phyloP scores from a whole-genome alignment of 2,113 vertebrate genomes.

The Mirza zaza region DNA sequence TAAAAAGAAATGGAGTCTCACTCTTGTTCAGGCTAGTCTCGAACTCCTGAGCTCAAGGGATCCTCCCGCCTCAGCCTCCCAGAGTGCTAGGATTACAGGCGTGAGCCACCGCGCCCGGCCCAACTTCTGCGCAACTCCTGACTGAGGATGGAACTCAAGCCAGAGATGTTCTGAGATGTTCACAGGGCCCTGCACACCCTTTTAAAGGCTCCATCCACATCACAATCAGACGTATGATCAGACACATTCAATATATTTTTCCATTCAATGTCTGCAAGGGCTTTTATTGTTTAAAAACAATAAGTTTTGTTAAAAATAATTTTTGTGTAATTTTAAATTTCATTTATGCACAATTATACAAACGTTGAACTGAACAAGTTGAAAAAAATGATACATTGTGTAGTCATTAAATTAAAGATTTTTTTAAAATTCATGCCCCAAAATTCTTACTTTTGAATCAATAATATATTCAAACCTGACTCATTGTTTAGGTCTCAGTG shows the following conservation, averaged over 20 bases:
- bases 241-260: background rate
- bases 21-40: too few species aligned
- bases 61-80: too few species aligned
- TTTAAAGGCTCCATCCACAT: background rate
- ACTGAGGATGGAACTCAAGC: background rate
- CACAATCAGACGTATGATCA: background rate
- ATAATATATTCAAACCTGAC: background rate
- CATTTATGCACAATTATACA: background rate
- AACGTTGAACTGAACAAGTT: background rate
- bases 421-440: slow-evolving; percentile 27
- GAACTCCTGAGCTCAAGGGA: too few species aligned
- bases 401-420: background rate
- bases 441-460: slow-evolving; percentile 25
- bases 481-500: background rate
- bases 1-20: too few species aligned
- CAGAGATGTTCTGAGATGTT: background rate
- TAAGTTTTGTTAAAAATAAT: background rate
- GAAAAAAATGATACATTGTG: background rate
- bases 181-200: background rate
- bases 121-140: too few species aligned
- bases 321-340: background rate
- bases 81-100: too few species aligned
- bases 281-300: background rate
- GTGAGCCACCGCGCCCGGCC: too few species aligned
- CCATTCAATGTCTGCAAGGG: background rate